Evolutionary conservation across 2,797 vertebrate species (phyloP), one percentile per base, ranked within the genome.

Genomic region (Rhyacichthys aspro): DNA sequence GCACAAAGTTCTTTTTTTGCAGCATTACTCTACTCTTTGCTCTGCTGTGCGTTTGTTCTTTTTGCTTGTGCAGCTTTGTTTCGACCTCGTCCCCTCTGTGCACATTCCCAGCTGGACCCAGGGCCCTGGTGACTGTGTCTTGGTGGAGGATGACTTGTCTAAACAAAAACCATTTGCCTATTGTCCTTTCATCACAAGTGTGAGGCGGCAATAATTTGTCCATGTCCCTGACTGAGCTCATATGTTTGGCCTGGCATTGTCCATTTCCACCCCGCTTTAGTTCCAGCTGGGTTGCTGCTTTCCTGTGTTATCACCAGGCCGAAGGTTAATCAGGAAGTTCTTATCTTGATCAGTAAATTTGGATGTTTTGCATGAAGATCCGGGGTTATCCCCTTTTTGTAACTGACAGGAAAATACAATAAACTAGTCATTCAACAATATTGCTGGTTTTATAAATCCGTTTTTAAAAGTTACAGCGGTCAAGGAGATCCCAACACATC

Each of bases 241-340:
- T 92, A 63, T 93, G 92, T 93, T 93, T 91, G 79, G 86, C 86
- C 83, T 90, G 84, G 83, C 86, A 90, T 91, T 93, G 92, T 92
- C 87, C 70, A 49, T 59, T 50, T 79, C 67, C 82, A 83, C 88
- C 73, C 86, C 23, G 76, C 74, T 76, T 92, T 92, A 90, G 76
- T 91, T 81, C 87, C 86, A 77, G 84, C 79, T 88, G 86, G 86
- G 66, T 91, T 88, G 84, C 60, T 87, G 75, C 81, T 90, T 92
- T 93, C 90, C 92, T 91, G 92, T 91, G 83, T 76, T 78, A 82
- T 83, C 83, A 83, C 82, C 79, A 74, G 75, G 75, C 69, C 63
- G 58, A 14, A 54, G 53, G 44, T 68, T 77, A 65, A 68, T 52
- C 75, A 66, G 79, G 60, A 79, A 79, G 74, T 64, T 73, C 43